Evolutionary conservation across 1,140 invertebrate species (phyloP).

Genomic region (Papilio dardanus): DNA sequence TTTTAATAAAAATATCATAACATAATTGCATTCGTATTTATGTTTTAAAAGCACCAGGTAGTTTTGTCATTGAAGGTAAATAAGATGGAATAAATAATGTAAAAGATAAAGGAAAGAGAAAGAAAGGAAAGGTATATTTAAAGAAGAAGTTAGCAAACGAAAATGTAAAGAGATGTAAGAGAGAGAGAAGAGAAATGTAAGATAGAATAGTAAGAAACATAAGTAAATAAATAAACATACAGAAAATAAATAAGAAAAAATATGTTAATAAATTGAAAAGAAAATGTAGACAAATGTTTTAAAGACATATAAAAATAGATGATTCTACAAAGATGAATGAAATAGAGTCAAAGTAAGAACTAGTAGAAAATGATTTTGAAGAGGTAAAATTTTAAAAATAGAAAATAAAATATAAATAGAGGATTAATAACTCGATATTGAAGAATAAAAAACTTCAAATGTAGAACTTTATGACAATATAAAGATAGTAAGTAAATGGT

Average conservation of each 20-base stretch:
- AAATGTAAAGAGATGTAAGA: no score
- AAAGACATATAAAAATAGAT: neutral
- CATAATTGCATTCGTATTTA: conserved; percentile 49
- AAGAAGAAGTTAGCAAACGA: no score
- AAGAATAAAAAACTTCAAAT: neutral
- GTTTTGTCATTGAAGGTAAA: conserved; percentile 38
- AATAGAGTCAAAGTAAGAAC: neutral
- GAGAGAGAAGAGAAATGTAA: neutral
- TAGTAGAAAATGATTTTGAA: neutral
- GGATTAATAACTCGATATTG: neutral
- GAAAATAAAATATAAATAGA: neutral
- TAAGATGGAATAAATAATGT: neutral
- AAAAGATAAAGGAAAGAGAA: neutral
- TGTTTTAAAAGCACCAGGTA: conserved; percentile 60
- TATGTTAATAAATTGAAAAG: neutral
- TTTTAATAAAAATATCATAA: conserved; percentile 60
- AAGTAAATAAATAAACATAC: neutral
- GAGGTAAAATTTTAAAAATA: neutral
- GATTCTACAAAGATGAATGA: neutral
- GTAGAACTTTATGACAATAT: neutral
- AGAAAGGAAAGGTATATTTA: neutral
- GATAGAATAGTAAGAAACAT: neutral
- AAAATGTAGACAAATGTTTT: neutral
- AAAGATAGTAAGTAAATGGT: neutral
- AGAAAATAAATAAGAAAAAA: neutral